A percentile compares a stretch with the other conserved stretches of the same genome.
Conservation (phyloP, 2,797 vertebrate genomes). For the Distichodus sexfasciatus region DNA sequence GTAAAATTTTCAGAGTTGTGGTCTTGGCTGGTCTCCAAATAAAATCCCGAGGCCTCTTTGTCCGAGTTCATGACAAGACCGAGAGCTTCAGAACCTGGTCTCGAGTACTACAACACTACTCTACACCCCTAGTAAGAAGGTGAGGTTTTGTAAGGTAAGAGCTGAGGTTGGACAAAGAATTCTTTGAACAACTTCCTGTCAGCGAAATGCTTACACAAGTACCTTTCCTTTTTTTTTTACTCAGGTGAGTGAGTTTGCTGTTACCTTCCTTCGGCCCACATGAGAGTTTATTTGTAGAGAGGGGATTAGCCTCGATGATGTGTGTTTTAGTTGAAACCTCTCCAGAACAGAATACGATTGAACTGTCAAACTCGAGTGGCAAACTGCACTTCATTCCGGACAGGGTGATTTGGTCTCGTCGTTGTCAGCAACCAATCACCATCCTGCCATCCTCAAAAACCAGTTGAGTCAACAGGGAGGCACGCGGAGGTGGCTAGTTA, state of each 20-base stretch:
- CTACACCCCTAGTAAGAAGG: too few species aligned
- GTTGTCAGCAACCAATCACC: conserved; percentile 26
- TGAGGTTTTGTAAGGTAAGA: not conserved
- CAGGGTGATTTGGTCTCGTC: conserved; percentile 18
- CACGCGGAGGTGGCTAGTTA: conserved; percentile 24
- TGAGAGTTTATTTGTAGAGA: conserved; percentile 32
- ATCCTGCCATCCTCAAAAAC: conserved; percentile 26
- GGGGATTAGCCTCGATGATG: conserved; percentile 38
- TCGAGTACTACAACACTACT: too few species aligned
- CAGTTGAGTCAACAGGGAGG: conserved; percentile 21
- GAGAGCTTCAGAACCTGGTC: too few species aligned
- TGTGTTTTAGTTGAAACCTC: conserved; percentile 29
- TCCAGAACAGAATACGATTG: conserved; percentile 14
- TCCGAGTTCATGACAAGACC: too few species aligned
- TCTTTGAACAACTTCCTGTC: not conserved
- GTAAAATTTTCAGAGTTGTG: too few species aligned
- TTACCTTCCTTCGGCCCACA: conserved; percentile 20
- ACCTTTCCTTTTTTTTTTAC: conserved; percentile 29
- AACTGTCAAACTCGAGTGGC: not conserved
- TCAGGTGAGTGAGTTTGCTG: conserved; percentile 25
- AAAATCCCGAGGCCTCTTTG: too few species aligned
- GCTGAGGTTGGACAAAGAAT: not conserved
- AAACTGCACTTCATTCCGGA: conserved; percentile 20
- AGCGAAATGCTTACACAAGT: not conserved
- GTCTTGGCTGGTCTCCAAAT: too few species aligned